phyloP scores from a whole-genome alignment of 2,113 vertebrate genomes.

The Thomomys bottae region DNA sequence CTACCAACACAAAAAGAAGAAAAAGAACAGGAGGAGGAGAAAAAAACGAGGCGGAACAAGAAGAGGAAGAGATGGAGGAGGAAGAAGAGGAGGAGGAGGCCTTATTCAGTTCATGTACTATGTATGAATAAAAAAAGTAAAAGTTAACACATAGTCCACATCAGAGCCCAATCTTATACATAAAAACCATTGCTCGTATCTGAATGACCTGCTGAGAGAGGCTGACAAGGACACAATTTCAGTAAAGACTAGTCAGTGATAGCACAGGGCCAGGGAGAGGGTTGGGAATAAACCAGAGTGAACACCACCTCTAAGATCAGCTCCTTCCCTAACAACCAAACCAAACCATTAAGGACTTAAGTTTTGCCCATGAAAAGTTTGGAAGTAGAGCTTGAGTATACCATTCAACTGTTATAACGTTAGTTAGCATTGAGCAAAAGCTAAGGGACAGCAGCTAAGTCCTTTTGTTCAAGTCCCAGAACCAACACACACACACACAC shows the following conservation, averaged over 20 bases:
- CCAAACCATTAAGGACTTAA: background rate
- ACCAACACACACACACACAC: background rate
- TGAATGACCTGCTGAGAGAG: background rate
- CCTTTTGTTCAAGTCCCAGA: background rate
- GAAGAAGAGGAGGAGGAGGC: too few species aligned
- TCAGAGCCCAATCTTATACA: background rate
- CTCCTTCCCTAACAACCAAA: background rate
- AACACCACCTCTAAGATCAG: background rate
- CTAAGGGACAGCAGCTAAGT: too few species aligned
- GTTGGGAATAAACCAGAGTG: background rate
- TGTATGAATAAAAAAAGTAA: background rate
- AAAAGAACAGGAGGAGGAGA: too few species aligned
- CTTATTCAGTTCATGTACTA: background rate
- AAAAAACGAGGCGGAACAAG: fast-evolving
- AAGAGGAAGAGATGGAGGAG: too few species aligned
- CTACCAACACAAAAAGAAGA: too few species aligned
- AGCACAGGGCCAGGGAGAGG: background rate
- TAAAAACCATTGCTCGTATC: background rate
- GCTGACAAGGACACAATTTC: background rate
- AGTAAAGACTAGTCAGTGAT: background rate
- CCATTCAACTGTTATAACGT: too few species aligned
- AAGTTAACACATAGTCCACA: background rate
- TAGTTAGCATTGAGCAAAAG: too few species aligned
- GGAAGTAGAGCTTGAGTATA: too few species aligned
- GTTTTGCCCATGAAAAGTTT: too few species aligned